Evolutionary conservation across 2,113 vertebrate genomes (phyloP), one percentile per base, ranked within the genome.

Genomic region (Carassius carassius): DNA sequence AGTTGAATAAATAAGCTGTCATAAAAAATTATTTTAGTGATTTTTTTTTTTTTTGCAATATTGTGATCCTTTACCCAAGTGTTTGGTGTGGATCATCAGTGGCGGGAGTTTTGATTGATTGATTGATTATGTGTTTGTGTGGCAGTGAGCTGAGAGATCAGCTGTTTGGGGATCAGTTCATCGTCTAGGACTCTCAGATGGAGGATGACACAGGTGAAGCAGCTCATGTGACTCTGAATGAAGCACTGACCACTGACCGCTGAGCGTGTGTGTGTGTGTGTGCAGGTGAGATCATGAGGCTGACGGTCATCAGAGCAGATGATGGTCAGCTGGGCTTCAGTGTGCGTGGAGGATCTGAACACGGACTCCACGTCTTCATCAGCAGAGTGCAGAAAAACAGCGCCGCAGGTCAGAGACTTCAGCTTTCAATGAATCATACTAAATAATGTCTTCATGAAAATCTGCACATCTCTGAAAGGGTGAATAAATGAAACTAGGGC

Each of bases 291-390:
- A 96, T 90, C 95, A 96, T 92, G 96, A 97, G 4, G 94, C 95
- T 13, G 92, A 99, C 90, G 95, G 96, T 99, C 70, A 95, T 96
- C 88, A 99, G 97, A 92, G 97, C 93, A 0, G 37, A 92, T 1
- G 94, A 96, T 0, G 98, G 98, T 62, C 95, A 94, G 84, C 93
- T 99, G 93, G 98, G 98, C 41, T 99, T 99, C 94, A 99, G 97
- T 0, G 96, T 99, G 60, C 96, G 98, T 0, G 98, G 98, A 0
- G 98, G 98, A 78, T 98, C 97, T 0, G 98, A 99, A 91, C 98
- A 99, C 0, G 97, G 98, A 82, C 94, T 99, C 49, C 95, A 97
- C 80, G 97, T 99, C 91, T 99, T 98, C 1, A 97, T 99, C 93
- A 99, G 98, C 91, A 99, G 96, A 84, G 97, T 99, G 90, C 96